Conservation (phyloP, 92 coral and sea anemone genomes). For the Metridium senile region DNA sequence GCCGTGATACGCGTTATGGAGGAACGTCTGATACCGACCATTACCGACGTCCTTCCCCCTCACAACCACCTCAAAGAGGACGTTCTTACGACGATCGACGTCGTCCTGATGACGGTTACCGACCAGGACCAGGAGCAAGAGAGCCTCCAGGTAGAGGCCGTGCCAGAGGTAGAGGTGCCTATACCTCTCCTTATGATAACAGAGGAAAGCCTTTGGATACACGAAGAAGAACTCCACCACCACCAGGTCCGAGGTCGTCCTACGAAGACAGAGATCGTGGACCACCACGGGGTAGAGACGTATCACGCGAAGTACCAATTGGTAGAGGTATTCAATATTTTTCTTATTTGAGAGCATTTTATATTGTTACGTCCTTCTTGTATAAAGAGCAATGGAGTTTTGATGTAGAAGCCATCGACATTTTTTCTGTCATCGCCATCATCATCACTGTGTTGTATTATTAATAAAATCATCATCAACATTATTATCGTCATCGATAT, state of each 20-base stretch:
- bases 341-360: no score
- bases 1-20: slow-evolving; percentile 52
- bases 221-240: slow-evolving; percentile 71
- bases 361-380: not conserved
- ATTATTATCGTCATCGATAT: no score
- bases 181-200: slow-evolving; percentile 63
- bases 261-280: slow-evolving; percentile 70
- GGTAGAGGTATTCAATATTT: slow-evolving; percentile 36
- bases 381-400: no score
- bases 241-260: slow-evolving; percentile 55
- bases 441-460: no score
- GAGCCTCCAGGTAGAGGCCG: slow-evolving; percentile 67
- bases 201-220: slow-evolving; percentile 72
- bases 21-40: slow-evolving; percentile 66
- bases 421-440: no score
- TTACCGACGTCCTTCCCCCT: slow-evolving; percentile 71
- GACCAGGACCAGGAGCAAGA: slow-evolving; percentile 74
- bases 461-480: no score
- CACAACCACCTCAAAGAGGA: slow-evolving; percentile 60
- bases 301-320: slow-evolving; percentile 23
- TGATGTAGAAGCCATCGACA: no score
- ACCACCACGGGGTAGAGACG: slow-evolving; percentile 36
- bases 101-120: slow-evolving; percentile 77
- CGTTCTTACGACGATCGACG: slow-evolving; percentile 50
- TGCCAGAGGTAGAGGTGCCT: slow-evolving; percentile 64